Base-by-base conservation (phyloP, 2,888 invertebrate genomes). In the Phyllotreta striolata region DNA sequence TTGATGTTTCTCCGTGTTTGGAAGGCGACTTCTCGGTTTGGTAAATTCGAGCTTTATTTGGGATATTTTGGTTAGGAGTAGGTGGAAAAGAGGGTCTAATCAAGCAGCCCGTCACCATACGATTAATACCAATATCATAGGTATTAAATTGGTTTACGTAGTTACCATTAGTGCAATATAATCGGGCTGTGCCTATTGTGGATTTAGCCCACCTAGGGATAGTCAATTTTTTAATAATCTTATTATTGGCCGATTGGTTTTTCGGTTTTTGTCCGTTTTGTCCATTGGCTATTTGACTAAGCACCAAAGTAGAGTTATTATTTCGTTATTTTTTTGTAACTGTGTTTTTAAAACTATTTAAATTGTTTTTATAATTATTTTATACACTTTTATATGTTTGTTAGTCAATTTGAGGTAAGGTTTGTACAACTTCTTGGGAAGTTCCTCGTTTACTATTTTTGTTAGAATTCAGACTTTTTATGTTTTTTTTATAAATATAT, bases 381-480 rank as follows among this genome's bases (percentile, higher is more conserved):
- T 81, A 77, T 80, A 80, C 80, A 80, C 79, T 80, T 80, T 80
- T 81, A 79, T 81, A 81, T 81, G 81, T 80, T 81, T 81, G 81
- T 82, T 82, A 81, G 79, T 77, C 75, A 75, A 76, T 77, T 78
- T 79, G 77, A 77, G 76, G 79, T 79, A 77, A 79, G 79, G 80
- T 79, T 80, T 76, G 73, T 74, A 74, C 72, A 76, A 76, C 74
- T 76, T 76, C 74, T 73, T 74, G 77, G 76, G 78, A 79, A 79
- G 80, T 81, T 81, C 79, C 78, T 80, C 77, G 72, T 79, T 81
- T 79, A 77, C 75, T 79, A 80, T 81, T 82, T 60, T 82, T 82
- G 82, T 82, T 81, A 80, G 79, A 81, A 76, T 80, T 81, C 79
- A 81, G 78, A 81, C 81, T 81, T 81, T 81, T 81, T 81, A 81